Evolutionary conservation across 2,113 vertebrate species (phyloP), one percentile per base, ranked within the genome.

Genomic region (Saimiri boliviensis): DNA sequence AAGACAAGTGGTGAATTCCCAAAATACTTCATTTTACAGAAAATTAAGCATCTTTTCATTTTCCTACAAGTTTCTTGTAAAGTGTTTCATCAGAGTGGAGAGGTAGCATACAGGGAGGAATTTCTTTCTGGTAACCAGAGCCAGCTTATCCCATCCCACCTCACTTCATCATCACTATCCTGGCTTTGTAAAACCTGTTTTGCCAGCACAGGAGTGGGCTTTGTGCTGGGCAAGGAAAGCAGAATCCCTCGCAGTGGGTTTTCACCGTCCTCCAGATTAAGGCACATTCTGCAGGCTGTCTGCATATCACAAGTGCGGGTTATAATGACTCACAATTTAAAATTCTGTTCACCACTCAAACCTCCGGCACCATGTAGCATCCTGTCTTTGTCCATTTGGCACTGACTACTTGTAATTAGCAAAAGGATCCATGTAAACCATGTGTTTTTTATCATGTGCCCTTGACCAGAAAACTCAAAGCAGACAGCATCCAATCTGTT

Each of bases 1-100:
- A 54, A 94, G 87, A 49, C 37, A 30, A 32, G 12, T 23, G 79
- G 76, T 52, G 74, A 97, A 81, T 37, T 86, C 6, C 56, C 52
- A 84, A 94, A 97, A 81, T 91, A 54, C 11, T 70, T 71, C 12
- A 2, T 81, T 90, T 97, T 80, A 79, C 20, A 25, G 49, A 93
- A 97, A 66, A 87, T 86, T 93, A 91, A 86, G 68, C 52, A 52
- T 66, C 49, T 93, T 45, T 71, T 96, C 84, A 92, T 89, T 88
- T 76, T 52, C 71, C 17, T 25, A 60, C 19, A 8, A 20, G 10
- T 97, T 96, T 47, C 49, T 60, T 83, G 90, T 76, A 86, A 96
- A 97, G 68, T 56, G 52, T 40, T 95, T 96, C 40, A 89, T 47
- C 42, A 66, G 93, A 25, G 49, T 19, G 19, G 71, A 80, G 73